Evolutionary conservation across 2,797 vertebrate species (phyloP), one percentile per base, ranked within the genome.

Genomic region (Meda fulgida): DNA sequence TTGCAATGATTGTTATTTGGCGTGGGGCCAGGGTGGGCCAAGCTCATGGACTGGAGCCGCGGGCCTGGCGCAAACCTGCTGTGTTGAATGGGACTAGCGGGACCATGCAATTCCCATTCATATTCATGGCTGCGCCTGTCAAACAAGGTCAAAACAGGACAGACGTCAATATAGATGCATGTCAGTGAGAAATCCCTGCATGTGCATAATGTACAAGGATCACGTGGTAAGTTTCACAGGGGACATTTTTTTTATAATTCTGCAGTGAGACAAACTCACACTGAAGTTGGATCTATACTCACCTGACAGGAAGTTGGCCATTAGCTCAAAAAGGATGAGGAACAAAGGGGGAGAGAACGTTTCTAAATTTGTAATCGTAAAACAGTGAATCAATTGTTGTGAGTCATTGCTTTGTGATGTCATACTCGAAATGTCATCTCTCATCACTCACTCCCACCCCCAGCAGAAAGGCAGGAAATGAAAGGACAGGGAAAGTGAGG

Each of bases 301-400:
- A 75, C 29, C 81, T 65, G 71, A 75, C 71, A 51, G 71, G 29
- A 51, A 66, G 71, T 51, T 29, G 10, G 34, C 18, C 51, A 29
- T 18, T 29, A 23, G 69, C 53, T 19, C 10, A 29, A 48, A 40
- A 70, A 5, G 46, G 2, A 73, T 3, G 31, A 43, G 38, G n/a
- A 38, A 69, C 55, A 58, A 78, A 63, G 81, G 29, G 63, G 43
- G 46, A 36, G 40, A 80, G 78, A 43, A 38, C 26, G 48, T 71
- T 78, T 84, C 72, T 84, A 80, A 58, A 84, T 89, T 48, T 80
- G 79, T 84, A 87, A 77, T 75, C 43, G n/a, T 46, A 69, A 82
- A 86, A 87, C 80, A 75, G 81, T 90, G 89, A 88, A 87, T 88
- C 86, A 88, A 80, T 67, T 73, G 85, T 67, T 73, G 85, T 91